phyloP scores from a whole-genome alignment of 1,140 invertebrate species.

The Bombus polaris region DNA sequence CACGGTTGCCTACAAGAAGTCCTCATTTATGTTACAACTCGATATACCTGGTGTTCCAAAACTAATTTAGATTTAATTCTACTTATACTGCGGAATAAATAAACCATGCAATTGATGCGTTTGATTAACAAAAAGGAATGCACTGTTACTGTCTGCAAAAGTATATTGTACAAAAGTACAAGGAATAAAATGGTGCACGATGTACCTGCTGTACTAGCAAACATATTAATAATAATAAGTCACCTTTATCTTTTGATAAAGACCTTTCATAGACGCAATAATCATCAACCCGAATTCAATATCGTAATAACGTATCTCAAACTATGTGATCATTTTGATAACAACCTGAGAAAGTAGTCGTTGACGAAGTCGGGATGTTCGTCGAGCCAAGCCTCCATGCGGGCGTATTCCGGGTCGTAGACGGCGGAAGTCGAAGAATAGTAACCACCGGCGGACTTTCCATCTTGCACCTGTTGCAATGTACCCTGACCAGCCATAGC shows the following conservation, averaged over 20 bases:
- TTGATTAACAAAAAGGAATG: not conserved
- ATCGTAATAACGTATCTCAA: not conserved
- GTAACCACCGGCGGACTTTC: conserved; percentile 69
- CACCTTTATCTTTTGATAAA: not conserved
- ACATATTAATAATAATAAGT: not conserved
- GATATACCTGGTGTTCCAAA: not conserved
- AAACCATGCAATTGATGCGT: too few species aligned
- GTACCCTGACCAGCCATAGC: conserved; percentile 80
- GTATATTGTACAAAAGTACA: not conserved
- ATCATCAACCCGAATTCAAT: not conserved
- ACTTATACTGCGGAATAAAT: too few species aligned
- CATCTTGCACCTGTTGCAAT: conserved; percentile 75
- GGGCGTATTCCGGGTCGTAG: conserved; percentile 92
- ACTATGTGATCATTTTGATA: not conserved
- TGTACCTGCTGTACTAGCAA: not conserved
- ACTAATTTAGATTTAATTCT: not conserved
- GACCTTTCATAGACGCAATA: not conserved
- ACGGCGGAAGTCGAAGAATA: conserved; percentile 82
- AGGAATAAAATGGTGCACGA: not conserved
- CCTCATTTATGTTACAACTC: too few species aligned
- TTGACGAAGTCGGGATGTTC: conserved; percentile 97
- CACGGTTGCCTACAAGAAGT: too few species aligned
- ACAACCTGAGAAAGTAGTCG: conserved; percentile 95
- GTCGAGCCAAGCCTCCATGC: conserved; percentile 96
- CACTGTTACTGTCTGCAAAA: not conserved